phyloP scores from a whole-genome alignment of 2,113 vertebrate genomes.

The Laterallus jamaicensis region DNA sequence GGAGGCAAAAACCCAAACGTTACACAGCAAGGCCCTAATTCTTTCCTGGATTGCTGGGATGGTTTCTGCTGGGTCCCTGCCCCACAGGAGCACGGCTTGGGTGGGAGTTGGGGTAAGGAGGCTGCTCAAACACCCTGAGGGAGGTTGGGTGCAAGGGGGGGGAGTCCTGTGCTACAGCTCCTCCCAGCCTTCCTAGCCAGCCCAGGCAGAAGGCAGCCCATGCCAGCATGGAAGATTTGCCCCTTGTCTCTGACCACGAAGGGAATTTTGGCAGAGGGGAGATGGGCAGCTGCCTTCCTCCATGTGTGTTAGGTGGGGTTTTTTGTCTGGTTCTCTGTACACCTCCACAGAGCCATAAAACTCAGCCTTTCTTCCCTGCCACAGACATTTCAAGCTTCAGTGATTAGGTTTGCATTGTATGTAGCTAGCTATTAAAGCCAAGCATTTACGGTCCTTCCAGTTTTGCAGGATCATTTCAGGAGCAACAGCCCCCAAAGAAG shows the following conservation, averaged over 20 bases:
- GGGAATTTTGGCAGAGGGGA: not conserved
- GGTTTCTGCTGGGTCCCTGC: slow-evolving; percentile 35
- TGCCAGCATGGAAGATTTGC: rapidly evolving
- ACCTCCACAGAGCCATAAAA: slow-evolving; percentile 1
- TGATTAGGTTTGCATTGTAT: slow-evolving; percentile 57
- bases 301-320: not conserved
- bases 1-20: slow-evolving; percentile 54
- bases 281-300: not conserved
- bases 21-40: not conserved
- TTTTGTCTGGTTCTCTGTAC: not conserved
- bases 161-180: rapidly evolving
- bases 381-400: slow-evolving; percentile 53
- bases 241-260: not conserved
- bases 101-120: not conserved
- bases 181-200: not conserved
- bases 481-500: slow-evolving; percentile 8
- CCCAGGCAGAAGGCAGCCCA: not conserved
- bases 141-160: not conserved
- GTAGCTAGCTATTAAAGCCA: slow-evolving; percentile 47
- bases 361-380: slow-evolving; percentile 25
- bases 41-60: not conserved
- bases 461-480: slow-evolving; percentile 64
- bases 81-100: not conserved
- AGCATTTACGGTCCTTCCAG: slow-evolving; percentile 56
- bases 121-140: not conserved